A percentile compares a stretch with the other conserved stretches of the same genome.
Conservation (phyloP, 2,888 invertebrate species). For the Smittia aterrima region DNA sequence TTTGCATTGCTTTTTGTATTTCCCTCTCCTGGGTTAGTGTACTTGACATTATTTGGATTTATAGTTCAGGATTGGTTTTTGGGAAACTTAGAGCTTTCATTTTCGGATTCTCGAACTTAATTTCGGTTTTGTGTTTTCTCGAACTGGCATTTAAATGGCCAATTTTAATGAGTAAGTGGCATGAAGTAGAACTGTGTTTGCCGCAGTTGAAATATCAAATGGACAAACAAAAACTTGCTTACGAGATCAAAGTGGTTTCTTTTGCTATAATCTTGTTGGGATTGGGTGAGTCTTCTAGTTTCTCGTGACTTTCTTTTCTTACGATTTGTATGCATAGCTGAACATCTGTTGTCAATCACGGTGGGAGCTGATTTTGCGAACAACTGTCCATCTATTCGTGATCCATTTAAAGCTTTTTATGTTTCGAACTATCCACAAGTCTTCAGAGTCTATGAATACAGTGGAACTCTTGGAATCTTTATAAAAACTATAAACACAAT, state of each 20-base stretch:
- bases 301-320: too few species aligned
- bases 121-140: slow-evolving; percentile 49
- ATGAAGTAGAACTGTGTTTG: slow-evolving; percentile 54
- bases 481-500: slow-evolving; percentile 57
- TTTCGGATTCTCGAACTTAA: not conserved
- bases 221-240: slow-evolving; percentile 49
- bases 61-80: slow-evolving; percentile 9
- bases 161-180: slow-evolving; percentile 55
- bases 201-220: slow-evolving; percentile 48
- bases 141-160: slow-evolving; percentile 58
- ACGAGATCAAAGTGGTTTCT: slow-evolving; percentile 54
- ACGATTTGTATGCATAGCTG: too few species aligned
- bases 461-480: not conserved
- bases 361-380: slow-evolving; percentile 22
- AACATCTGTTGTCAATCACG: slow-evolving; percentile 32
- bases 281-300: slow-evolving; percentile 50
- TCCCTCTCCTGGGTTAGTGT: not conserved
- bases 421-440: slow-evolving; percentile 22
- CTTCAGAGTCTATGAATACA: slow-evolving; percentile 7
- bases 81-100: slow-evolving; percentile 13
- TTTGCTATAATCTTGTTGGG: slow-evolving; percentile 45
- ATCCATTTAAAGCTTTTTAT: slow-evolving; percentile 30
- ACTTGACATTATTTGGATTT: not conserved
- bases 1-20: not conserved
- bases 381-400: slow-evolving; percentile 27